Conservation (phyloP, 1,140 invertebrate genomes). For the Bicyclus anynana region DNA sequence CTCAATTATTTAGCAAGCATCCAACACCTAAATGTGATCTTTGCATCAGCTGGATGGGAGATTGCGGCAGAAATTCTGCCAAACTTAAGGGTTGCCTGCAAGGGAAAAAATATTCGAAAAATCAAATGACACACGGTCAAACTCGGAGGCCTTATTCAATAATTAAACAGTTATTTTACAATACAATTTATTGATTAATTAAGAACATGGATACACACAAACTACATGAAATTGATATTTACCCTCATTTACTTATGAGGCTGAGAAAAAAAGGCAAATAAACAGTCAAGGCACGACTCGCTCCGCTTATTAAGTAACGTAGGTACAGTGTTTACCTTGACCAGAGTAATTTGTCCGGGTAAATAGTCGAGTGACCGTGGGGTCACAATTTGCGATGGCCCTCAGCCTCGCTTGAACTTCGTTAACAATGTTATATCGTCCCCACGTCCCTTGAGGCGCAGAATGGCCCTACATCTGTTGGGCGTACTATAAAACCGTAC, state of each 20-base stretch:
- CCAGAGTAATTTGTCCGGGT: slow-evolving; percentile 48
- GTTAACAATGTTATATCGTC: slow-evolving; percentile 62
- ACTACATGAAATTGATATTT: neutral
- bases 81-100: too few relatives aligned
- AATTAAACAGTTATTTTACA: too few relatives aligned
- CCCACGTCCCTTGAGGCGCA: slow-evolving; percentile 52
- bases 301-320: slow-evolving; percentile 51
- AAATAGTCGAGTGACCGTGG: slow-evolving; percentile 61
- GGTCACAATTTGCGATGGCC: slow-evolving; percentile 61
- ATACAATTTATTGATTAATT: neutral
- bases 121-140: too few relatives aligned
- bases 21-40: too few relatives aligned
- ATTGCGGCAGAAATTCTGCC: too few relatives aligned
- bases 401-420: slow-evolving; percentile 58
- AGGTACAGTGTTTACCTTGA: slow-evolving; percentile 50
- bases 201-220: neutral
- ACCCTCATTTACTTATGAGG: neutral
- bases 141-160: too few relatives aligned
- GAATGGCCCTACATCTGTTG: slow-evolving; percentile 60
- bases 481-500: slow-evolving; percentile 46
- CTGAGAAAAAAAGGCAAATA: slow-evolving; percentile 11
- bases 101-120: too few relatives aligned
- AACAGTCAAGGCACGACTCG: slow-evolving; percentile 35
- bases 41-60: too few relatives aligned
- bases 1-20: too few relatives aligned